These are phyloP conservation scores for Hormiphora californensis DNA, from an alignment of 37 sponge, comb jelly and placozoan genomes.

Conservation along the genomic window DNA sequence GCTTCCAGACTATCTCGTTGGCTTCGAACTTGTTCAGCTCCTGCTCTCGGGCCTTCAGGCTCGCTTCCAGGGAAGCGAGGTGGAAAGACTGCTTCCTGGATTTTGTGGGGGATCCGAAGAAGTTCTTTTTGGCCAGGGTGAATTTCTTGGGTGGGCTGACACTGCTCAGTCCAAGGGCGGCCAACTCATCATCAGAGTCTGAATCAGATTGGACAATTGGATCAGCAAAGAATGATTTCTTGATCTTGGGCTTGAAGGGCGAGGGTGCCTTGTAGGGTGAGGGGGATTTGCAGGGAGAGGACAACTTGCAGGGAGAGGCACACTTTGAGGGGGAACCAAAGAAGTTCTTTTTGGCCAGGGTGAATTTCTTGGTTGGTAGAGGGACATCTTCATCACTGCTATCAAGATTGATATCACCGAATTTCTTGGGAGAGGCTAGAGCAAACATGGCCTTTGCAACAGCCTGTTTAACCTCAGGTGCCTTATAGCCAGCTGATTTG, in stretches of 20 bases:
- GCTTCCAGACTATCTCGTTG: too few relatives aligned
- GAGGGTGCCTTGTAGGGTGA: background rate
- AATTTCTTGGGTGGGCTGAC: background rate
- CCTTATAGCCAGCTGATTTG: background rate
- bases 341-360: background rate
- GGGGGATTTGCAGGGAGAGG: background rate
- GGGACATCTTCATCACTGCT: constrained; percentile 21
- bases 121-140: background rate
- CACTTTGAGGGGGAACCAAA: background rate
- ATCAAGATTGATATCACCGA: constrained; percentile 18
- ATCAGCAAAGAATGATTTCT: constrained; percentile 32
- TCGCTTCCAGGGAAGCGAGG: too few relatives aligned
- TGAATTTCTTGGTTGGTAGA: background rate
- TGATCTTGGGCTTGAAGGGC: background rate
- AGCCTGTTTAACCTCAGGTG: constrained; percentile 1
- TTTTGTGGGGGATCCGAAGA: background rate
- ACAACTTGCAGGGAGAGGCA: background rate
- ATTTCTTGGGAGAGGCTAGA: constrained; percentile 2
- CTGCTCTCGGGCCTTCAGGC: too few relatives aligned
- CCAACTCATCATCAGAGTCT: background rate
- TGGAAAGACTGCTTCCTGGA: too few relatives aligned
- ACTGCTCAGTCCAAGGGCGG: background rate
- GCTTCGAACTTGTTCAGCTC: too few relatives aligned
- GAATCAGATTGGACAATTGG: background rate
- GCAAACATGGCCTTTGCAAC: background rate